Conservation (phyloP, 2,888 invertebrate genomes). For the Lasius fuliginosus region DNA sequence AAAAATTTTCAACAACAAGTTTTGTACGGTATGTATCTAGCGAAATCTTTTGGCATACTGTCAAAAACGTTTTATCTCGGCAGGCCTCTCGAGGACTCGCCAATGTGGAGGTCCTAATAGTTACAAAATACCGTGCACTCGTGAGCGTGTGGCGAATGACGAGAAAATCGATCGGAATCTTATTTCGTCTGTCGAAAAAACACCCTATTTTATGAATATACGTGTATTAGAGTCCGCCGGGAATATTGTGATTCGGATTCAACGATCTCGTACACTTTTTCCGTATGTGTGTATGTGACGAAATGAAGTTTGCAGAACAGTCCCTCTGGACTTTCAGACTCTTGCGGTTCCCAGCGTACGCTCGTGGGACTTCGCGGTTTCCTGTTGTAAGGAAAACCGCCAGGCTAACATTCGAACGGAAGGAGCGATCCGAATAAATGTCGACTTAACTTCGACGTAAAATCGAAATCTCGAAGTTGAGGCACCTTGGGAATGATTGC, state of each 20-base stretch:
- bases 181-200: conserved; percentile 39
- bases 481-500: conserved; percentile 46
- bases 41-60: conserved; percentile 11
- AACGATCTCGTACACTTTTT: conserved; percentile 70
- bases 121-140: conserved; percentile 25
- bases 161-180: conserved; percentile 49
- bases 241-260: conserved; percentile 73
- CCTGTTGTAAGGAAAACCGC: conserved; percentile 64
- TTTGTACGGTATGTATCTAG: neutral
- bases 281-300: conserved; percentile 66
- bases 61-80: conserved; percentile 35
- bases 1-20: neutral
- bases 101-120: conserved; percentile 7
- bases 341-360: conserved; percentile 61
- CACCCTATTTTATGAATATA: conserved; percentile 47
- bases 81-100: neutral
- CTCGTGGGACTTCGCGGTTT: conserved; percentile 61
- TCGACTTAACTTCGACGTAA: conserved; percentile 57
- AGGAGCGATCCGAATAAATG: conserved; percentile 51
- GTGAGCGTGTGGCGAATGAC: conserved; percentile 16
- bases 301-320: conserved; percentile 74
- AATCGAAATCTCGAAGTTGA: conserved; percentile 51
- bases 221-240: conserved; percentile 57
- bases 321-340: conserved; percentile 69
- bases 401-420: conserved; percentile 52